Evolutionary conservation across 2,797 vertebrate species (phyloP).

Genomic region (Ibycter americanus): DNA sequence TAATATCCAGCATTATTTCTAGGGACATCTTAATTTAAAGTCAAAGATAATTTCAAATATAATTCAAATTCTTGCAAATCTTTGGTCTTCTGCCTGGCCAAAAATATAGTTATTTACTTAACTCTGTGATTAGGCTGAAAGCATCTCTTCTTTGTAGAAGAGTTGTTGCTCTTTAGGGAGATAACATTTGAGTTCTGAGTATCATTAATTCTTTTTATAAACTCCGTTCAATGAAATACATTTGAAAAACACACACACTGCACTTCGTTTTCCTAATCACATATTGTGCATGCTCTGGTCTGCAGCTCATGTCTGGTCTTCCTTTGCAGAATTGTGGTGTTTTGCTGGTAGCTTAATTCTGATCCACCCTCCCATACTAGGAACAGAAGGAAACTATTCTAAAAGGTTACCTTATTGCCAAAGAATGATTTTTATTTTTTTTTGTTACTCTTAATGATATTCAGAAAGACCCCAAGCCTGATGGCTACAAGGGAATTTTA

Average conservation of each 20-base stretch:
- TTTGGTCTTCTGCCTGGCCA: not conserved
- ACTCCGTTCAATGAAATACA: not conserved
- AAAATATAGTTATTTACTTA: slow-evolving; percentile 26
- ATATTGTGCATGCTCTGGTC: not conserved
- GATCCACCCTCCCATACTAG: not conserved
- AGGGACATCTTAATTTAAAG: slow-evolving; percentile 24
- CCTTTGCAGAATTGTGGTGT: not conserved
- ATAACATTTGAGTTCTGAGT: not conserved
- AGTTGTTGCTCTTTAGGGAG: not conserved
- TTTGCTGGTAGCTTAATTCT: not conserved
- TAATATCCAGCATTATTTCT: not conserved
- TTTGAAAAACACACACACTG: not conserved
- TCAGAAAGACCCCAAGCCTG: not conserved
- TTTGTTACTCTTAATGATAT: not conserved
- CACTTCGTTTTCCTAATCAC: not conserved
- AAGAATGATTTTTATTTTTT: not conserved
- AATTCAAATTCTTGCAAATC: slow-evolving; percentile 11
- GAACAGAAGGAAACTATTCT: not conserved
- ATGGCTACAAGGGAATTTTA: not conserved
- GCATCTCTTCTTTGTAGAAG: not conserved
- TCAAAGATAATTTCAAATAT: slow-evolving; percentile 1
- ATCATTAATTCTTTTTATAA: not conserved
- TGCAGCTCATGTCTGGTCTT: not conserved
- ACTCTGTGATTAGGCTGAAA: not conserved
- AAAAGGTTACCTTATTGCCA: not conserved